Percentiles rank a stretch among this genome's conserved stretches.
phyloP scores from a whole-genome alignment of 2,888 invertebrate genomes.

The Tineola bisselliella region DNA sequence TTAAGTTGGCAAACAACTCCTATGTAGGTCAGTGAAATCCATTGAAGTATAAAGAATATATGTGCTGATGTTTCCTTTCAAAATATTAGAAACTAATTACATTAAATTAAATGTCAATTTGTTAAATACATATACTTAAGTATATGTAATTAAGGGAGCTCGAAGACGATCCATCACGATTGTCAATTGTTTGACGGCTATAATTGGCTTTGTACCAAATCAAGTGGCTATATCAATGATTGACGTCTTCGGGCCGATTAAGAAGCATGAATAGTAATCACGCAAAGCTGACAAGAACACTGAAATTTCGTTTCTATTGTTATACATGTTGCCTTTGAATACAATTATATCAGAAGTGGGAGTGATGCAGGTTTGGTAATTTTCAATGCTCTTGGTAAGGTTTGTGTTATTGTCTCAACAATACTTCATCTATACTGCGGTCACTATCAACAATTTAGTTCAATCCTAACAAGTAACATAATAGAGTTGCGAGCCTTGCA shows the following conservation, averaged over 20 bases:
- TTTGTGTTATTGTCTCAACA: background rate
- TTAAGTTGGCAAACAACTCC: background rate
- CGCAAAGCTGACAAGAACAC: background rate
- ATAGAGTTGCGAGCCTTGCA: background rate
- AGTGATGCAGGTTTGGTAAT: background rate
- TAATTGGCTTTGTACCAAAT: no score
- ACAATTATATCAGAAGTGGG: background rate
- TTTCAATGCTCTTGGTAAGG: background rate
- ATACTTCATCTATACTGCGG: background rate
- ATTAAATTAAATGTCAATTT: no score
- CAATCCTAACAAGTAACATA: background rate
- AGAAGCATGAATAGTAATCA: no score
- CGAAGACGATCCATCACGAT: no score
- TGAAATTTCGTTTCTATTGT: background rate
- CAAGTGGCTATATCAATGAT: no score
- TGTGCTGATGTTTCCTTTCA: no score
- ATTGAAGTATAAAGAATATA: no score
- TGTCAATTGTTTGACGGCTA: no score
- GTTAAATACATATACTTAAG: no score
- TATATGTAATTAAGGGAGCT: no score
- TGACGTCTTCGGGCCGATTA: no score
- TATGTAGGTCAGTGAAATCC: background rate
- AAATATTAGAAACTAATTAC: no score
- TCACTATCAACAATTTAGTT: background rate
- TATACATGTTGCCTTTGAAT: background rate